Evolutionary conservation across 1,140 invertebrate genomes (phyloP), one percentile per base, ranked within the genome.

Genomic region (Halictus rubicundus): DNA sequence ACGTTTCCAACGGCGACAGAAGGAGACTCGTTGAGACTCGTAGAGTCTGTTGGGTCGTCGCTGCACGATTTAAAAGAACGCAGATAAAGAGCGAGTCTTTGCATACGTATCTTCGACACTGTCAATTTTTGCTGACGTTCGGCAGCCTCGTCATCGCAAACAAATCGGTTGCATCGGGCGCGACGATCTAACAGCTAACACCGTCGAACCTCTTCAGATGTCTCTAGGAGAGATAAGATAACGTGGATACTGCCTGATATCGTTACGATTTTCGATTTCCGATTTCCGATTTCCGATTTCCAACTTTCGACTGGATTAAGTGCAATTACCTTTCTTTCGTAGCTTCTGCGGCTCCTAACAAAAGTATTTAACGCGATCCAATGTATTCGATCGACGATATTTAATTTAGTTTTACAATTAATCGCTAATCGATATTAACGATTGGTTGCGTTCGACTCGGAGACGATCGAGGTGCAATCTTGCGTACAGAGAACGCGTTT

Each of bases 201-300:
- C 60, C 61, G 54, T 78, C 37, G 54, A 63, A 52, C 64, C 68
- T 78, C 72, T 78, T 78, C 76, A 64, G 60, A 78, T 78, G 54
- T 64, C 27, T 54, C 69, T 65, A 78, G 57, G 72, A 65, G n/a
- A n/a, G n/a, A n/a, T n/a, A n/a, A n/a, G n/a, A n/a, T n/a, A n/a
- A n/a, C n/a, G n/a, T 78, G 68, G n/a, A 27, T 78, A 78, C 60
- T 72, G 69, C 60, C 69, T 32, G 54, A 68, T 61, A 71, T 64
- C 57, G 46, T 77, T n/a, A 7, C 42, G 42, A 46, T 14, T 46
- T n/a, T 8, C 27, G 32, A 32, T 32, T 32, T 32, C 32, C 32
- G 42, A 46, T 14, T 46, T n/a, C 19, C 27, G 32, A 32, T 32
- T 32, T 32, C 32, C 32, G 32, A 32, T 32, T 32, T 32, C 1